Conservation (phyloP, 2,888 invertebrate genomes). For the Macrophya annulata region DNA sequence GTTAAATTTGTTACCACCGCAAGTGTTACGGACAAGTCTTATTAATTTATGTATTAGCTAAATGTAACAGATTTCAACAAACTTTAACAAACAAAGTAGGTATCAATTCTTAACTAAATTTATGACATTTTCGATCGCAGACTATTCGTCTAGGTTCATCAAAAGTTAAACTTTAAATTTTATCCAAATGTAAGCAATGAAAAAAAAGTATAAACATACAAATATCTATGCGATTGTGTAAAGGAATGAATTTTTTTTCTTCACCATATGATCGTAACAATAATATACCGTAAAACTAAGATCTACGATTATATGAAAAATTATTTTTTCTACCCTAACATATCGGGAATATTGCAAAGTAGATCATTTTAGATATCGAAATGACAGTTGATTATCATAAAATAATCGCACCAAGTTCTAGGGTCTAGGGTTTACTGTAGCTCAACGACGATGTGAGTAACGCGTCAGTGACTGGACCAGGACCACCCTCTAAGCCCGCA, state of each 20-base stretch:
- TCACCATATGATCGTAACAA: too few relatives aligned
- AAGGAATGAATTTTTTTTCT: too few relatives aligned
- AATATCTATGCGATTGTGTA: neutral
- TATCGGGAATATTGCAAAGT: neutral
- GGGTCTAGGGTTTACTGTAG: conserved; percentile 3
- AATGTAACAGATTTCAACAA: conserved; percentile 16
- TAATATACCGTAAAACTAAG: too few relatives aligned
- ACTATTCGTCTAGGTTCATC: neutral
- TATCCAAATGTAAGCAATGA: neutral
- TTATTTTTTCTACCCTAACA: neutral
- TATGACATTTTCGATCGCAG: neutral
- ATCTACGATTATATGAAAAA: too few relatives aligned
- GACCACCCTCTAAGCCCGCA: conserved; percentile 68
- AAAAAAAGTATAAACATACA: neutral
- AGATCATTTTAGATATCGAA: neutral
- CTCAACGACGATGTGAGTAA: conserved; percentile 36
- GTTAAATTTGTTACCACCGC: conserved; percentile 45
- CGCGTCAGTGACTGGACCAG: conserved; percentile 32
- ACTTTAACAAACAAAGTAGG: neutral
- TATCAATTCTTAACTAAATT: neutral
- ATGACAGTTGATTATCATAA: neutral
- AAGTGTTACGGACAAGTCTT: conserved; percentile 42
- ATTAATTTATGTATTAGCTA: conserved; percentile 45
- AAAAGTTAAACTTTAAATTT: neutral
- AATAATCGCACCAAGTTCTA: neutral